Evolutionary conservation across 2,113 vertebrate genomes (phyloP).

Genomic region (Sturnus vulgaris): DNA sequence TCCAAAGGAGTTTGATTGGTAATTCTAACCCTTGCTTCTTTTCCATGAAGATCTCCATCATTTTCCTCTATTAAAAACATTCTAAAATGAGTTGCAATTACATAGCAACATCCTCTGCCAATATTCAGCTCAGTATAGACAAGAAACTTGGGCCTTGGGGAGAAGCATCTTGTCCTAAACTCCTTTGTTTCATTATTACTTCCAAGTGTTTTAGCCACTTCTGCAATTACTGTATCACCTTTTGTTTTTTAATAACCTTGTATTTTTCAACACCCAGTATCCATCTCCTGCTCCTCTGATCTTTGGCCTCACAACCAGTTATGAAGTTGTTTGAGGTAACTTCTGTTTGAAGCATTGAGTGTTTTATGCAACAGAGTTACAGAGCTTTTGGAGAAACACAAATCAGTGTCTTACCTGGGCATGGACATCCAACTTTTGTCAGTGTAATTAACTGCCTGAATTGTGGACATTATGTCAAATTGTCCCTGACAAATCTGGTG

Average conservation of each 20-base stretch:
- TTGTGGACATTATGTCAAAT: background rate
- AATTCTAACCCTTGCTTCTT: background rate
- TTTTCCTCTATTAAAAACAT: background rate
- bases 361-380: background rate
- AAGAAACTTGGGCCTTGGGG: background rate
- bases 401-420: background rate
- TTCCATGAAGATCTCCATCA: background rate
- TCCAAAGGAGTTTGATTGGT: background rate
- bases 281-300: background rate
- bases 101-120: background rate
- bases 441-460: background rate
- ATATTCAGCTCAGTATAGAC: background rate
- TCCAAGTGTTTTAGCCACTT: background rate
- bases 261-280: background rate
- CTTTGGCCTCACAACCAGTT: background rate
- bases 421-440: background rate
- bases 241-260: background rate
- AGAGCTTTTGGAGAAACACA: background rate
- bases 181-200: background rate
- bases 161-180: background rate
- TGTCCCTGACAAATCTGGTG: background rate
- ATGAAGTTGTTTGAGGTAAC: background rate
- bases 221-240: background rate
- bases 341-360: background rate
- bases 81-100: background rate